A percentile compares a stretch with the other conserved stretches of the same genome.
These are phyloP conservation scores for Saguinus imperator DNA, from an alignment of 2,113 vertebrate genomes.

Conservation along the genomic window DNA sequence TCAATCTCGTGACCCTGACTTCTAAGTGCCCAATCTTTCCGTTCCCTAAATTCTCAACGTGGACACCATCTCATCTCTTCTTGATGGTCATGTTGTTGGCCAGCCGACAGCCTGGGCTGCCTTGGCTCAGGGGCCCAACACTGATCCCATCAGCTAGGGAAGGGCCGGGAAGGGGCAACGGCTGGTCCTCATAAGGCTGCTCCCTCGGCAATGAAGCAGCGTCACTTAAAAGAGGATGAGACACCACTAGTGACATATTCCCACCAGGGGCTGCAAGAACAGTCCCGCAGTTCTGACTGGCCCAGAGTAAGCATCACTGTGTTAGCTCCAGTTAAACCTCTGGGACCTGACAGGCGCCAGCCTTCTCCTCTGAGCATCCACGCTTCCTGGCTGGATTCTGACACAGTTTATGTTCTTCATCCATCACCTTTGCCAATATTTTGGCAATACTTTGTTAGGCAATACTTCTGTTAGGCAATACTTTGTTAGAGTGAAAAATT, in stretches of 20 bases:
- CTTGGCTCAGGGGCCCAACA: neutral
- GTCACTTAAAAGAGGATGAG: neutral
- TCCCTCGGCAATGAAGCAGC: neutral
- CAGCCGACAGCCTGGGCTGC: neutral
- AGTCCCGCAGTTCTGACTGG: neutral
- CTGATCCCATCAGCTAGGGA: too few relatives aligned
- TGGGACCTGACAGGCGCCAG: rapidly evolving
- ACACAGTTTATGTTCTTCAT: too few relatives aligned
- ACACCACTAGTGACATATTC: neutral
- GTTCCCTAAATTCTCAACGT: neutral
- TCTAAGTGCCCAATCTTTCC: neutral
- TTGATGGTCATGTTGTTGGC: neutral
- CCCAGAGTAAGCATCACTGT: neutral
- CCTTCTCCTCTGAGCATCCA: neutral
- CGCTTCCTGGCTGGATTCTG: neutral
- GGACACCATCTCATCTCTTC: neutral
- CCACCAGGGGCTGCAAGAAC: neutral
- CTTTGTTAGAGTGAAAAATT: neutral
- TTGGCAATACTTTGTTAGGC: neutral
- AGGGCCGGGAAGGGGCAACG: too few relatives aligned
- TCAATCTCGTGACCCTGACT: neutral
- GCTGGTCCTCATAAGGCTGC: neutral
- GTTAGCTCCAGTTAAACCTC: neutral
- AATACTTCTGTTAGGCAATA: neutral
- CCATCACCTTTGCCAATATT: neutral